A percentile compares a stretch with the other conserved stretches of the same genome.
phyloP scores from a whole-genome alignment of 1,140 invertebrate genomes.

The Heliconius melpomene region DNA sequence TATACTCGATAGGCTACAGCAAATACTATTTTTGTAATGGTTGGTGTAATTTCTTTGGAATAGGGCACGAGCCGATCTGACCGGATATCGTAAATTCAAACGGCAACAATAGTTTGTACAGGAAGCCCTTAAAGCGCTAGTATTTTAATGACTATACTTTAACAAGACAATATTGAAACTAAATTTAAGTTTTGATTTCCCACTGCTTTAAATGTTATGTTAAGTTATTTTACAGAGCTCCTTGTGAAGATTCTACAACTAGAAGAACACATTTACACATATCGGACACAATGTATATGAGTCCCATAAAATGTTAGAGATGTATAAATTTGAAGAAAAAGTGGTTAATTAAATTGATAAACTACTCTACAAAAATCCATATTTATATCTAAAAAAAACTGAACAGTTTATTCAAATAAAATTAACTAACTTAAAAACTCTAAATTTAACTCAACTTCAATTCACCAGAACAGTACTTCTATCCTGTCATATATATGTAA shows the following conservation, averaged over 20 bases:
- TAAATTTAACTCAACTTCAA: not conserved
- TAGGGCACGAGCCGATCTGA: not conserved
- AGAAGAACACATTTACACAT: no score
- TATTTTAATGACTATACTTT: constrained; percentile 3
- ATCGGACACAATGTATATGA: no score
- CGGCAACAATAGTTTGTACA: constrained; percentile 37
- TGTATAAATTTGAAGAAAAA: no score
- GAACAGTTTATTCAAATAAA: no score
- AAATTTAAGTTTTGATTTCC: not conserved
- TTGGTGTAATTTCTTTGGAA: not conserved
- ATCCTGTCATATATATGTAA: not conserved
- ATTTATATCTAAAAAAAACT: no score
- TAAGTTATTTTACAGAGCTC: not conserved
- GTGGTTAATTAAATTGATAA: no score
- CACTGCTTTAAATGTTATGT: not conserved
- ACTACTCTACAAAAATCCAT: no score
- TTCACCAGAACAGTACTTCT: not conserved
- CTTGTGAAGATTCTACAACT: no score
- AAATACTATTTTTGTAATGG: not conserved
- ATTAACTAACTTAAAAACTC: no score
- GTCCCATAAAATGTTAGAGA: no score
- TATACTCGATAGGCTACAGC: not conserved
- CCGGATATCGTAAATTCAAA: not conserved
- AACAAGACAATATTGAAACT: constrained; percentile 28
- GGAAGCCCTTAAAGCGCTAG: constrained; percentile 5